These are phyloP conservation scores for Vombatus ursinus DNA, from an alignment of 2,113 vertebrate species.

Conservation along the genomic window DNA sequence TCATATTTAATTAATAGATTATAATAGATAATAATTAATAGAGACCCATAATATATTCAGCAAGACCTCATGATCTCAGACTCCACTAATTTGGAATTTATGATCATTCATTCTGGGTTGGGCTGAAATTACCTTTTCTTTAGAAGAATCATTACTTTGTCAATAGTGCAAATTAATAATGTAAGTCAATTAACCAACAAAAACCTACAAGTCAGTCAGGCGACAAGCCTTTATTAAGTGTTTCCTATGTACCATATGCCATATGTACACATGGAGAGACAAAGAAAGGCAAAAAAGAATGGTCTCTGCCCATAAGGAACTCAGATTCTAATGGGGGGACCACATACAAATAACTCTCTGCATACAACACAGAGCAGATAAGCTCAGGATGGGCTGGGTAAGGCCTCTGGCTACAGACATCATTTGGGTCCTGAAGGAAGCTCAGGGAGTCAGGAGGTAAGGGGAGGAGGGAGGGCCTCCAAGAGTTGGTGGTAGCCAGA, in stretches of 20 bases:
- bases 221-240: neutral
- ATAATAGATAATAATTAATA: too few relatives aligned
- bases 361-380: neutral
- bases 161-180: conserved; percentile 27
- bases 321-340: neutral
- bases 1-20: neutral
- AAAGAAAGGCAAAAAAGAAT: neutral
- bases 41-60: neutral
- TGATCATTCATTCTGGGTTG: neutral
- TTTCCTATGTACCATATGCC: neutral
- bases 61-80: neutral
- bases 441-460: neutral
- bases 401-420: neutral
- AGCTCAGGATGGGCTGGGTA: neutral
- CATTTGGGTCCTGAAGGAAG: neutral
- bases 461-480: neutral
- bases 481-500: neutral
- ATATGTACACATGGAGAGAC: neutral
- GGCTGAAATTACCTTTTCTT: conserved; percentile 15
- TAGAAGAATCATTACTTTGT: conserved; percentile 13
- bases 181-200: neutral
- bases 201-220: neutral
- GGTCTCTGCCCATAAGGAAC: neutral
- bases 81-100: neutral
- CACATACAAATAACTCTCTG: neutral